Evolutionary conservation across 2,113 vertebrate genomes (phyloP).

Genomic region (Bubo bubo): DNA sequence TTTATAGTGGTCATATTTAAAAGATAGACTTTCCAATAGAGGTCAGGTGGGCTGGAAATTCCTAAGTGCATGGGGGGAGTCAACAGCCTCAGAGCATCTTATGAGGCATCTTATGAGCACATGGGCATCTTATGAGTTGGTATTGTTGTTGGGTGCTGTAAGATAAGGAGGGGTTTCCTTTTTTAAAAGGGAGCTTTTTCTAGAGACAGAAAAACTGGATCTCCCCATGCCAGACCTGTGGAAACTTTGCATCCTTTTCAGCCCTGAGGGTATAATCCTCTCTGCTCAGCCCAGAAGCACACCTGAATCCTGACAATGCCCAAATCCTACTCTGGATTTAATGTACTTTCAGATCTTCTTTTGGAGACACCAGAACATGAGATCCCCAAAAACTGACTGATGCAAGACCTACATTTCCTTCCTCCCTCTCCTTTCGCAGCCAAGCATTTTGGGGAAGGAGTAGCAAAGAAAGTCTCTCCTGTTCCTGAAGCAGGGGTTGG

Average conservation of each 20-base stretch:
- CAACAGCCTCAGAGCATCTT: neutral
- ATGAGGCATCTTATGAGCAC: too few species aligned
- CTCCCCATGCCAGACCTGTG: neutral
- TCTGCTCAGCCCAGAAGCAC: neutral
- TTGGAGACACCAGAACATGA: neutral
- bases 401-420: neutral
- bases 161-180: neutral
- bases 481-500: neutral
- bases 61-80: neutral
- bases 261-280: too few species aligned
- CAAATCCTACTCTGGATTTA: neutral
- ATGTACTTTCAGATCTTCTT: neutral
- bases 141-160: neutral
- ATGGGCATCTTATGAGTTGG: accelerated
- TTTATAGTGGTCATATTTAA: neutral
- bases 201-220: neutral
- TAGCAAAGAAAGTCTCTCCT: neutral
- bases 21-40: neutral
- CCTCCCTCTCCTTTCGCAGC: neutral
- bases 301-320: neutral
- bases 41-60: constrained; percentile 21
- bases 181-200: neutral
- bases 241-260: neutral
- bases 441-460: neutral
- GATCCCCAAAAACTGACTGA: accelerated